Conservation (phyloP, 1,140 invertebrate genomes). For the Caenorhabditis brenneri region DNA sequence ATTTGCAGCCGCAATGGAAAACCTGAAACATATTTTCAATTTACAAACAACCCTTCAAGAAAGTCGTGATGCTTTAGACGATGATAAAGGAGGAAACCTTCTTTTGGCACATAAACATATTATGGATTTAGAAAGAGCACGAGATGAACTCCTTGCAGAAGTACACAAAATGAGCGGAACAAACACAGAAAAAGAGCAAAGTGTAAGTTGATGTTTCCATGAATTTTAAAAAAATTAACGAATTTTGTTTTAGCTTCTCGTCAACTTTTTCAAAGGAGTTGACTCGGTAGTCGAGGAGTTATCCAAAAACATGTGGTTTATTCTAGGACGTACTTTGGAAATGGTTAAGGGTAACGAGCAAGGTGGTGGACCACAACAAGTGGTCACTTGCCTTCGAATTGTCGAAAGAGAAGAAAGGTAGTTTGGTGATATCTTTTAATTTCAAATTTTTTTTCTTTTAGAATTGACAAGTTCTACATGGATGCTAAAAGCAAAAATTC, state of each 20-base stretch:
- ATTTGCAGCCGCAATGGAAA: slow-evolving; percentile 95
- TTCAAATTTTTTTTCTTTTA: slow-evolving; percentile 73
- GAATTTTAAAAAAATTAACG: neutral
- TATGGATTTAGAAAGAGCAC: slow-evolving; percentile 91
- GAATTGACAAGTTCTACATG: slow-evolving; percentile 69
- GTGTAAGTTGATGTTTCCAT: slow-evolving; percentile 72
- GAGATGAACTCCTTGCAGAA: slow-evolving; percentile 92
- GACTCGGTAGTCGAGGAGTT: slow-evolving; percentile 86
- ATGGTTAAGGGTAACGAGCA: slow-evolving; percentile 90
- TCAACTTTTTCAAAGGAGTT: slow-evolving; percentile 94
- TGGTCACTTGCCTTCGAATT: slow-evolving; percentile 92
- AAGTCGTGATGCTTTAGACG: slow-evolving; percentile 89
- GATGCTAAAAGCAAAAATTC: slow-evolving; percentile 68
- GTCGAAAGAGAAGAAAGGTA: slow-evolving; percentile 80
- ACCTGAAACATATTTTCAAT: slow-evolving; percentile 95
- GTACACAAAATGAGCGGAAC: slow-evolving; percentile 90
- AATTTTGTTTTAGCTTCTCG: slow-evolving; percentile 75
- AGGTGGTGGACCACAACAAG: slow-evolving; percentile 83
- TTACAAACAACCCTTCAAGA: slow-evolving; percentile 85
- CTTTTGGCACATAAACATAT: slow-evolving; percentile 88
- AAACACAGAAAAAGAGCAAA: slow-evolving; percentile 80
- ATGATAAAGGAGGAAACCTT: slow-evolving; percentile 80
- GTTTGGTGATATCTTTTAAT: slow-evolving; percentile 77
- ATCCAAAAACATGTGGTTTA: slow-evolving; percentile 87
- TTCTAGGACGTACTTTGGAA: slow-evolving; percentile 86